These are phyloP conservation scores for Phlogophora meticulosa DNA, from an alignment of 2,888 invertebrate species.

Conservation along the genomic window DNA sequence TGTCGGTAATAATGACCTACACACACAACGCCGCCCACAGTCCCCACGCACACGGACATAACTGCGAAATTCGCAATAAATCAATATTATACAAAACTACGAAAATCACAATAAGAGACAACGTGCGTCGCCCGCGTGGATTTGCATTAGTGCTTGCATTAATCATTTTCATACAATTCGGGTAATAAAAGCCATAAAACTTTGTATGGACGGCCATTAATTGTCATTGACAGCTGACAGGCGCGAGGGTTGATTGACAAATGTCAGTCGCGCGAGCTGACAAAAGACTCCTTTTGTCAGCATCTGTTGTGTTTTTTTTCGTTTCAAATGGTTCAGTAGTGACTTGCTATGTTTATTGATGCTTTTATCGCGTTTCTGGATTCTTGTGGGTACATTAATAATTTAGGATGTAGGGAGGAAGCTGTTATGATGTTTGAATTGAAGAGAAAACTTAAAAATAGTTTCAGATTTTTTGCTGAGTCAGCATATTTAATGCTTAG, in stretches of 20 bases:
- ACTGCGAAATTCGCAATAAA: slow-evolving; percentile 83
- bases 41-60: slow-evolving; percentile 73
- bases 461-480: slow-evolving; percentile 5
- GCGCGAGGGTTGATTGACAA: slow-evolving; percentile 89
- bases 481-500: slow-evolving; percentile 13
- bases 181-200: slow-evolving; percentile 89
- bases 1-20: slow-evolving; percentile 28
- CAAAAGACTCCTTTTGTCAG: slow-evolving; percentile 67
- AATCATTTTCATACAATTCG: slow-evolving; percentile 89
- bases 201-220: slow-evolving; percentile 89
- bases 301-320: slow-evolving; percentile 64
- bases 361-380: slow-evolving; percentile 53
- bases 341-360: slow-evolving; percentile 67
- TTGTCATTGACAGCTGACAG: slow-evolving; percentile 90
- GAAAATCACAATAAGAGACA: slow-evolving; percentile 77
- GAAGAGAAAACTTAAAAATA: not conserved
- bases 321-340: slow-evolving; percentile 65
- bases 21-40: slow-evolving; percentile 74
- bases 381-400: slow-evolving; percentile 50
- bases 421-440: slow-evolving; percentile 7
- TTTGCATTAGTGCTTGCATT: slow-evolving; percentile 91
- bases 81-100: slow-evolving; percentile 87
- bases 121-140: slow-evolving; percentile 84
- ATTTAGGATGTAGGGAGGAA: slow-evolving; percentile 20
- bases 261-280: slow-evolving; percentile 83